Conservation (phyloP, 2,113 vertebrate species). For the Maccullochella peelii region DNA sequence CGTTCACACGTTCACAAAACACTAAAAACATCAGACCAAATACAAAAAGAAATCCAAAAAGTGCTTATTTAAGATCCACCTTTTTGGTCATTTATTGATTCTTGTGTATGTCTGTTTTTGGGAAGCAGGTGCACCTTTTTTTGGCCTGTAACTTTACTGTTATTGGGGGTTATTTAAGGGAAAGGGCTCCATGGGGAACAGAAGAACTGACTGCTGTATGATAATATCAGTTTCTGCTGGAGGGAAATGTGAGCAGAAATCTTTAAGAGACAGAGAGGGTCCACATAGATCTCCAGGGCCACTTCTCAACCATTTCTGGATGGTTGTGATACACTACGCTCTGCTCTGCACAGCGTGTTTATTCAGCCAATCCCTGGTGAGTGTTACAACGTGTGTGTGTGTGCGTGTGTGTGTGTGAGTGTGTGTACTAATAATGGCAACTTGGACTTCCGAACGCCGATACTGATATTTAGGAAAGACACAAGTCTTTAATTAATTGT, state of each 20-base stretch:
- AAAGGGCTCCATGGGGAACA: conserved; percentile 67
- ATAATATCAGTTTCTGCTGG: conserved; percentile 74
- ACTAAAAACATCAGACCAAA: neutral
- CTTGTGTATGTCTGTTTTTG: conserved; percentile 18
- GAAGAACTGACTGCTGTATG: conserved; percentile 48
- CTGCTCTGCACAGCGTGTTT: conserved; percentile 39
- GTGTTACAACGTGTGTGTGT: conserved; percentile 35
- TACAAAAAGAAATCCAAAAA: neutral
- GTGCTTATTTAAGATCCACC: neutral
- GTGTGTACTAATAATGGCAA: neutral
- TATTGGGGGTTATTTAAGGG: conserved; percentile 73
- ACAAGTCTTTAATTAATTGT: neutral
- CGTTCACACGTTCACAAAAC: neutral
- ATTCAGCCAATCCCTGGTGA: conserved; percentile 50
- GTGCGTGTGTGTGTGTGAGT: neutral
- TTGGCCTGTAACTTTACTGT: conserved; percentile 53
- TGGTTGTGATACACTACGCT: conserved; percentile 39
- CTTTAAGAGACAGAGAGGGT: conserved; percentile 79
- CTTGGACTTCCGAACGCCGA: neutral
- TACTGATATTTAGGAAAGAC: neutral
- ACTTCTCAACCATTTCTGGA: conserved; percentile 64
- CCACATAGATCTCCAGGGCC: conserved; percentile 74
- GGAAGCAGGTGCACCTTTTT: conserved; percentile 40
- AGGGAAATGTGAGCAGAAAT: conserved; percentile 78
- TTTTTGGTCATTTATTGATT: conserved; percentile 17